Evolutionary conservation across 1,140 invertebrate genomes (phyloP), one percentile per base, ranked within the genome.

Genomic region (Calephelis nemesis): DNA sequence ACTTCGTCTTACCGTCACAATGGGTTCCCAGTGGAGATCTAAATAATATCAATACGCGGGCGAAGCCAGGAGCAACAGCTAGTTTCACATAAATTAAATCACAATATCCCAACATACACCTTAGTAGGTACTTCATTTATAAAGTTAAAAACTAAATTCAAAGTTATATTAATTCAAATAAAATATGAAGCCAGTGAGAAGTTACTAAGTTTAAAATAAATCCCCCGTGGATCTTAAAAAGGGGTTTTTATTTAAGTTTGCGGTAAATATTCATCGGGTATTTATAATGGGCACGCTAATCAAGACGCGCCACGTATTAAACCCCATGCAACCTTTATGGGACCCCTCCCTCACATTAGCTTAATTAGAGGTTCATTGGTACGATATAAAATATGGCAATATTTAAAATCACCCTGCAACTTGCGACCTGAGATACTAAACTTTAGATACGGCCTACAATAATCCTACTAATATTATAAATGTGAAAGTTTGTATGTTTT

Each of bases 381-480:
- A 40, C 50, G 50, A 30, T 65, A 50, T 49, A 65, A 45, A 65
- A 49, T 49, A 45, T 65, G 39, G 52, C 52, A 63, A 63, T 63
- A 63, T 47, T 63, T 45, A 63, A 10, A 39, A 64, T 64, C 15
- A 30, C 48, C 30, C 63, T 30, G 15, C 47, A 19, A 49, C 47
- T 64, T 49, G 11, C 13, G 13, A 49, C 13, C 47, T 8, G 12
- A 30, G 13, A 8, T 49, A 11, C 12, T 11, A 7, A 54, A 3
- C 19, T 63, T 76, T 76, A 78, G 72, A 72, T 58, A 62, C 49
- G 42, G 30, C 30, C 30, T 30, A 30, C 4, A 30, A 30, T 30
- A 30, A 30, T 30, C 1, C 30, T 30, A 30, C 30, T 30, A 30
- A 30, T 2, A 30, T 30, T 30, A 19, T 19, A 19, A 19, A 3